Base-by-base conservation (phyloP, 2,113 vertebrate genomes). In the Scomber japonicus region DNA sequence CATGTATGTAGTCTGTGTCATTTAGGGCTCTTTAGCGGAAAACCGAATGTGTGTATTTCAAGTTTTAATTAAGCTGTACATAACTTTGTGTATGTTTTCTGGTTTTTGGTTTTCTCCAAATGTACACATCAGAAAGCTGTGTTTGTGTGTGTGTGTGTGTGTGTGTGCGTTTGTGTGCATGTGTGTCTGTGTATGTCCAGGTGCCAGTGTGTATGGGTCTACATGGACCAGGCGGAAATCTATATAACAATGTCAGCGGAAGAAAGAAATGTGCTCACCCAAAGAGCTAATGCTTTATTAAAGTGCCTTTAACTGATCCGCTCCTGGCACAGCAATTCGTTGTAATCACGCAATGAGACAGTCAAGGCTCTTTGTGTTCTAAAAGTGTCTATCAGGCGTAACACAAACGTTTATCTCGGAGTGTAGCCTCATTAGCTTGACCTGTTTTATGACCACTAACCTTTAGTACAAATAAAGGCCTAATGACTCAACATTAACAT, bases 211-310 rank as follows among this genome's bases (percentile, higher is more conserved):
- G 15, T 69, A 91, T 88, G 87, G 74, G 46, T 76, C 35, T 44
- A 11, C 51, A n/a, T 30, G 48, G 59, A 50, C 40, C 45, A 60
- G 79, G 31, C 46, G 15, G 59, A 67, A 74, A 64, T 80, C 62
- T 80, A 46, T 65, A 82, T 63, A 62, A 77, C 60, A 30, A 45
- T 84, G 64, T 62, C 15, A 49, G 48, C n/a, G 30, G 14, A 35
- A 71, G 79, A 78, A 27, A 81, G 64, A 48, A 89, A 88, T 90
- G 77, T 74, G 85, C 70, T 86, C 73, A 80, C 60, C 76, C 55
- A 70, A 82, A 67, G 75, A 87, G 72, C 56, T 92, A 90, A 93
- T 90, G 86, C 80, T 89, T 93, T 89, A 83, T 88, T 84, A 88
- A 91, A 83, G 64, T 73, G 64, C 69, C 75, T 76, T 90, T 71